These are phyloP conservation scores for Ictalurus furcatus DNA, from an alignment of 2,113 vertebrate species.

Conservation along the genomic window DNA sequence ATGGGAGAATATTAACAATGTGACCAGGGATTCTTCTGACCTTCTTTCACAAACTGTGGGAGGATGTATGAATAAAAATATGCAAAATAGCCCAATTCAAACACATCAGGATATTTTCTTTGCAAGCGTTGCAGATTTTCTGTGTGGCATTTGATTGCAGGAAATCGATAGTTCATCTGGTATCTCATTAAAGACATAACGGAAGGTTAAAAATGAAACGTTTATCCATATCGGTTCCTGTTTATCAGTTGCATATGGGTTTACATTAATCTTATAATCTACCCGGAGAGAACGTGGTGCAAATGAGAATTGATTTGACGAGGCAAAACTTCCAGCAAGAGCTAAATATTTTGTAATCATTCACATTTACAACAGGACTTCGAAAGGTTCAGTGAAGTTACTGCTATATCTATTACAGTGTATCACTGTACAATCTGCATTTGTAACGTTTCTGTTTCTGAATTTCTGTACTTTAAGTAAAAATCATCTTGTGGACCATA, in stretches of 20 bases:
- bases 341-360: conserved; percentile 27
- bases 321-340: conserved; percentile 11
- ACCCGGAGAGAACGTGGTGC: conserved; percentile 24
- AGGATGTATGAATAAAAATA: conserved; percentile 7
- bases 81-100: conserved; percentile 24
- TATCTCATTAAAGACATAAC: conserved; percentile 67
- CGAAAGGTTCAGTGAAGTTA: conserved; percentile 2
- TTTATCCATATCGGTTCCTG: conserved; percentile 39
- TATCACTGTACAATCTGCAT: background rate
- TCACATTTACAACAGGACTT: conserved; percentile 43
- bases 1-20: conserved; percentile 50
- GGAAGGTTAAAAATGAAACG: conserved; percentile 54
- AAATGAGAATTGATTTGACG: conserved; percentile 51
- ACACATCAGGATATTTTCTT: conserved; percentile 21
- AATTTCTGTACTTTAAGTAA: background rate
- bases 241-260: conserved; percentile 1
- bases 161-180: conserved; percentile 73
- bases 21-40: conserved; percentile 2
- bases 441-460: background rate
- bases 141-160: conserved; percentile 44
- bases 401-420: conserved; percentile 5
- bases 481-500: too few species aligned
- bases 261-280: conserved; percentile 40
- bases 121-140: background rate
- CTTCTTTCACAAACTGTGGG: conserved; percentile 2